Evolutionary conservation across 2,113 vertebrate species (phyloP), one percentile per base, ranked within the genome.

Genomic region (Mus pahari): DNA sequence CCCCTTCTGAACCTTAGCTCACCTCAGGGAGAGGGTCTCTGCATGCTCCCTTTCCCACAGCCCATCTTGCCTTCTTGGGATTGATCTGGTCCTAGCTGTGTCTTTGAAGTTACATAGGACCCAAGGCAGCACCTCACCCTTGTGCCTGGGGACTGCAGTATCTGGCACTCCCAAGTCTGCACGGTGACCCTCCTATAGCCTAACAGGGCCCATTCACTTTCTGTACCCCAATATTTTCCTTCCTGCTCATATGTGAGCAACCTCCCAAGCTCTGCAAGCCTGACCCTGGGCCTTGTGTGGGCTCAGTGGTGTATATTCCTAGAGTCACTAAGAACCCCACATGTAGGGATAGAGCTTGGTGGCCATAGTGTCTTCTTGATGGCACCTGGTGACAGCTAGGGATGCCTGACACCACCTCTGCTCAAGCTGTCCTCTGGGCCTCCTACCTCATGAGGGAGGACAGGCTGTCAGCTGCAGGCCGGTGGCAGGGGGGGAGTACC

Each of bases 401-500:
- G 77, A 22, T 39, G 84, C 45, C n/a, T 7, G 78, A 48, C 83
- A 24, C 68, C 82, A 5, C 83, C 36, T 11, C 33, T 0, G 26
- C 73, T 42, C 39, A 16, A 77, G 64, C 1, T 2, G 3, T 39
- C 19, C 53, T 7, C 14, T 36, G 22, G 22, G 73, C 13, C 48
- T 3, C 84, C 86, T 14, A 24, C 92, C 66, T 62, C 58, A 1
- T 11, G 3, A 0, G 14, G 92, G 70, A 70, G 86, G 78, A 26
- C 48, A 26, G 81, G 70, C 77, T 8, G 7, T 17, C 92, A 87
- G 97, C 92, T 94, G 95, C 4, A 33, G 79, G 79, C 92, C 3
- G 11, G 39, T 17, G 10, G 73, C 71, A 0, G 0, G 33, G 66
- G 36, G 50, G 24, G 74, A 0, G 9, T 0, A 1, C 79, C 78